Evolutionary conservation across 1,140 invertebrate species (phyloP), one percentile per base, ranked within the genome.

Genomic region (Stegodyphus dumicola): DNA sequence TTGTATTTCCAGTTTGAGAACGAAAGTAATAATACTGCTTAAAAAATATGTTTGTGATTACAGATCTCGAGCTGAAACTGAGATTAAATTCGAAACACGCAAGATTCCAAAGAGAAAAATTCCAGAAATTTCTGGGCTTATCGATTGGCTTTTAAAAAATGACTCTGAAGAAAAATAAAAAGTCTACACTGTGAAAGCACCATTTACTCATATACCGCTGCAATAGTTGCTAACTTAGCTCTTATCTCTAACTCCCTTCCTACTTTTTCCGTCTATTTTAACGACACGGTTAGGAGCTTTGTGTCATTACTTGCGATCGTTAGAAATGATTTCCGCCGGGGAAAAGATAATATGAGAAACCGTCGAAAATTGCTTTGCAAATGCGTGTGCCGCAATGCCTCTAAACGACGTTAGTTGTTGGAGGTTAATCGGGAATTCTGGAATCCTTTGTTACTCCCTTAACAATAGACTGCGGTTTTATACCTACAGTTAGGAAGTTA

Each of bases 371-470:
- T 71, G 69, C 69, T 71, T 71, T 71, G 33, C 33, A 71, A 71
- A 71, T 71, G 49, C 49, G 7, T 18, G 7, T 33, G 6, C 10
- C 5, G 69, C 11, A 52, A 33, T 33, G 33, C 33, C 53, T 64
- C 53, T 64, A 64, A 76, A 64, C 74, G 74, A 76, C 54, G 56
- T 65, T 17, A 52, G 74, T 76, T 76, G 74, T 76, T 64, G 74
- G 76, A 52, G 76, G 76, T 77, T 77, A 77, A 77, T 77, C 76
- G 76, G 76, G 67, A 77, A 66, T 77, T 77, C 67, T 49, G 67
- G 60, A 49, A 77, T 53, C 76, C 9, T 77, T 77, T 77, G 76
- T 77, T 65, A 65, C 51, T 64, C 49, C n/a, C 53, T 11, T 67
- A 77, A 77, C 76, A 77, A 77, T 77, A 64, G 10, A 2, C 60